Conservation (phyloP, 2,888 invertebrate genomes). For the Temnothorax rugatulus region DNA sequence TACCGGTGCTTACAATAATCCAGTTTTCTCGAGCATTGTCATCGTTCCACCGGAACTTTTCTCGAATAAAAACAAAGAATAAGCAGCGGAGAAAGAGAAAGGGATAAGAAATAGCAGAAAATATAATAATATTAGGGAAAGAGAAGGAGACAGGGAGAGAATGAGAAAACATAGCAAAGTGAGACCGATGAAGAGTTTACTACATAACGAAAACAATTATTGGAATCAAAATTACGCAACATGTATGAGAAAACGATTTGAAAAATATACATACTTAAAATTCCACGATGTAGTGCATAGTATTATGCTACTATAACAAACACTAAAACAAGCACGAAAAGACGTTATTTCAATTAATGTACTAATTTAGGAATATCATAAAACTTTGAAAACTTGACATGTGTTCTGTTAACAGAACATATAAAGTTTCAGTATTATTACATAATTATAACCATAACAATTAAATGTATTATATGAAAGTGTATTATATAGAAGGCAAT, state of each 20-base stretch:
- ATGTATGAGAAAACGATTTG: not conserved
- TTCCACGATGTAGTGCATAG: not conserved
- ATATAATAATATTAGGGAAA: slow-evolving; percentile 3
- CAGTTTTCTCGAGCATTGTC: slow-evolving; percentile 78
- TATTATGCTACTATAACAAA: not conserved
- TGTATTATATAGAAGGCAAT: not conserved
- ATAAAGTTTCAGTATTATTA: not conserved
- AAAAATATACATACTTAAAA: not conserved
- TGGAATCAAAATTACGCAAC: not conserved
- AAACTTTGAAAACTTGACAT: not conserved
- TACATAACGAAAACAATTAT: not conserved
- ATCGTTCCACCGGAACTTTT: slow-evolving; percentile 24
- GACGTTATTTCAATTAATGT: not conserved
- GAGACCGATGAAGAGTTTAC: slow-evolving; percentile 14
- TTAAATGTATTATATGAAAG: not conserved
- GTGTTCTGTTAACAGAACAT: not conserved
- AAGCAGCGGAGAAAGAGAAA: slow-evolving; percentile 39
- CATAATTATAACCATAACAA: not conserved
- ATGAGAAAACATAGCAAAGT: not conserved
- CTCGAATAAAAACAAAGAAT: slow-evolving; percentile 29
- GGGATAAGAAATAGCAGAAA: not conserved
- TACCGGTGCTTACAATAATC: slow-evolving; percentile 83
- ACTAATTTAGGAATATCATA: not conserved
- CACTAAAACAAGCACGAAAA: not conserved
- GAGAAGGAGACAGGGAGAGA: not conserved